These are phyloP conservation scores for Drepana falcataria DNA, from an alignment of 2,888 invertebrate species.

Conservation along the genomic window DNA sequence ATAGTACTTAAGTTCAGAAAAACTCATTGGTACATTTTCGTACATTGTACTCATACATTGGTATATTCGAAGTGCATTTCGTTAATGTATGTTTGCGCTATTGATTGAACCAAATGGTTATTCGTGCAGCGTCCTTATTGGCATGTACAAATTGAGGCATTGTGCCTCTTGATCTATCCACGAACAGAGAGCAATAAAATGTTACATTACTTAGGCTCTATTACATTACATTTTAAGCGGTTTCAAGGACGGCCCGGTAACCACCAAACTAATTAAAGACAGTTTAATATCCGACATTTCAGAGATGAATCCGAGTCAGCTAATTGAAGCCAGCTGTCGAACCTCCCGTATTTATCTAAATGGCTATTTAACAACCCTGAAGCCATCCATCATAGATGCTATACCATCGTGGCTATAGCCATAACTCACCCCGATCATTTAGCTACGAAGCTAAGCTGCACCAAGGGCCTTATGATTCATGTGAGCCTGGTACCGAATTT, in stretches of 20 bases:
- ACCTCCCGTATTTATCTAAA: slow-evolving; percentile 31
- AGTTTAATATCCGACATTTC: background rate
- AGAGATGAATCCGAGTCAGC: background rate
- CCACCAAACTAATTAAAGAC: background rate
- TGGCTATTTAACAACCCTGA: slow-evolving; percentile 32
- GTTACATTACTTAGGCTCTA: too few relatives aligned
- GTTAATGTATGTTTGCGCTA: too few relatives aligned
- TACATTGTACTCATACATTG: too few relatives aligned
- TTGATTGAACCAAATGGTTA: too few relatives aligned
- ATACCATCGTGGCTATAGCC: slow-evolving; percentile 4
- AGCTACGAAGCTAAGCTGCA: slow-evolving; percentile 15
- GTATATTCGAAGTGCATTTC: too few relatives aligned
- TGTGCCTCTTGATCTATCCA: too few relatives aligned
- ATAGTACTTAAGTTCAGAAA: too few relatives aligned
- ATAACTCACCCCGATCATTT: slow-evolving; percentile 33
- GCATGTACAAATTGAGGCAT: too few relatives aligned
- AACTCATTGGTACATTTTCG: too few relatives aligned
- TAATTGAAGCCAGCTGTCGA: background rate
- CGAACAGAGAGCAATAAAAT: too few relatives aligned
- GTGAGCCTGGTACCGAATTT: slow-evolving; percentile 19
- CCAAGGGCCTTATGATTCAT: slow-evolving; percentile 25
- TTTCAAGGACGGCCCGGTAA: background rate
- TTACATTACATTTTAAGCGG: background rate
- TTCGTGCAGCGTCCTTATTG: too few relatives aligned
- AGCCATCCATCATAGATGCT: slow-evolving; percentile 11